Evolutionary conservation across 2,797 vertebrate genomes (phyloP).

Genomic region (Tragopan temminckii): DNA sequence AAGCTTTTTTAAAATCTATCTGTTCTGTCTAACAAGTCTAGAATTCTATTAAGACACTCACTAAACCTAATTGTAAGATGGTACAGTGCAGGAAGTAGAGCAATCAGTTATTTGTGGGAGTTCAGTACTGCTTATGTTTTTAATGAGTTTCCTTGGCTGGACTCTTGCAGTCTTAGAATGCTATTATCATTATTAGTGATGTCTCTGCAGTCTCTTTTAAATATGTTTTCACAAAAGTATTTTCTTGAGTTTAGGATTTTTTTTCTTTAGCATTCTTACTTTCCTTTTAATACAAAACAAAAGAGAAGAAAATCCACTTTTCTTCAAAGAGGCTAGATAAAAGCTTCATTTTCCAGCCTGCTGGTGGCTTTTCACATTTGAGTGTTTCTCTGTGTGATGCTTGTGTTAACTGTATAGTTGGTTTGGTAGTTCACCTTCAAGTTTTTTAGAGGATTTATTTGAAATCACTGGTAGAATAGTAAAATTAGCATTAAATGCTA

Average conservation of each 20-base stretch:
- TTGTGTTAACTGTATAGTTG: background rate
- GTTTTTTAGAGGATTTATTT: background rate
- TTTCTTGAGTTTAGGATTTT: background rate
- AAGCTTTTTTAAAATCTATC: background rate
- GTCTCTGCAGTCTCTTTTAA: background rate
- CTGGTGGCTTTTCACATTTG: background rate
- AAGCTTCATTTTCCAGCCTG: background rate
- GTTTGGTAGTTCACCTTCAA: background rate
- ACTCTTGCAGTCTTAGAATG: background rate
- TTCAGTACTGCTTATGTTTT: background rate
- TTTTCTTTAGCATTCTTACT: accelerated
- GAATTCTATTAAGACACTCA: background rate
- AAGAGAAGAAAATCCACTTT: background rate
- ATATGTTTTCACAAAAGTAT: background rate
- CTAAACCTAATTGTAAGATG: background rate
- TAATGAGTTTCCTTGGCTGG: background rate
- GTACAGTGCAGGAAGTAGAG: background rate
- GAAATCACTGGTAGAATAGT: background rate
- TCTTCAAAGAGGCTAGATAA: background rate
- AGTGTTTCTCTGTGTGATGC: background rate
- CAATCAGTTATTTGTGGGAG: background rate
- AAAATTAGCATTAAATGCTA: background rate
- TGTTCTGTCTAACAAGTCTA: background rate
- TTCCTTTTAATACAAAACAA: background rate
- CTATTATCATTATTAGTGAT: accelerated